Evolutionary conservation across 2,888 invertebrate species (phyloP), one percentile per base, ranked within the genome.

Genomic region (Stenchaetothrips biformis): DNA sequence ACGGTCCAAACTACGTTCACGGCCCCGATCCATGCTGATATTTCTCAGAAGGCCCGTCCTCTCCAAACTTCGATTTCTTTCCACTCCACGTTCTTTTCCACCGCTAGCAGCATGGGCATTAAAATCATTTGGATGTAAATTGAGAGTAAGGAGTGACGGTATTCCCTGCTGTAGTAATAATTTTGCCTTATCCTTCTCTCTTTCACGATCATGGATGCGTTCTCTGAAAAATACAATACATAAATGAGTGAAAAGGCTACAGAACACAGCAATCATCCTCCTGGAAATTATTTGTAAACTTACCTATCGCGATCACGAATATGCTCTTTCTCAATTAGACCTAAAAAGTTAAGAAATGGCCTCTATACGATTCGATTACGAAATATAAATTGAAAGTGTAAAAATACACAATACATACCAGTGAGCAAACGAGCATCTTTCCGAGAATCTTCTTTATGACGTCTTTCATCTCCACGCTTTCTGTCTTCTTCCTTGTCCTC

Each of bases 51-150:
- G 67, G 25, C 67, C 67, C 21, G 67, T 74, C 67, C 67, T 21
- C 25, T 74, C 67, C 11, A 74, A 25, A 21, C 67, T 74, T 74
- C 67, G 21, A 25, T 74, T 74, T 11, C 67, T 74, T 25, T 74
- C 67, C 25, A 25, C 25, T 21, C 25, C 67, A 74, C 67, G 67
- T 9, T 74, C 67, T 25, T 74, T 74, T 8, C 21, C 21, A 25
- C 67, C 25, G 25, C 67, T 11, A 11, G 9, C n/a, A 25, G 25
- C 67, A 74, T 74, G 67, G 11, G 21, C 21, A 1, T 7, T n/a
- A 11, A 74, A 74, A 25, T 74, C 67, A 74, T 74, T 74, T 25
- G 67, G 67, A 74, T 74, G 67, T 8, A 74, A 25, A 74, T 74
- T 74, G 67, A 74, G 67, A 21, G 67, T 74, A 25, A 74, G 67